A percentile compares a stretch with the other conserved stretches of the same genome.
These are phyloP conservation scores for Hypomecis punctinalis DNA, from an alignment of 2,888 invertebrate genomes.

Conservation along the genomic window DNA sequence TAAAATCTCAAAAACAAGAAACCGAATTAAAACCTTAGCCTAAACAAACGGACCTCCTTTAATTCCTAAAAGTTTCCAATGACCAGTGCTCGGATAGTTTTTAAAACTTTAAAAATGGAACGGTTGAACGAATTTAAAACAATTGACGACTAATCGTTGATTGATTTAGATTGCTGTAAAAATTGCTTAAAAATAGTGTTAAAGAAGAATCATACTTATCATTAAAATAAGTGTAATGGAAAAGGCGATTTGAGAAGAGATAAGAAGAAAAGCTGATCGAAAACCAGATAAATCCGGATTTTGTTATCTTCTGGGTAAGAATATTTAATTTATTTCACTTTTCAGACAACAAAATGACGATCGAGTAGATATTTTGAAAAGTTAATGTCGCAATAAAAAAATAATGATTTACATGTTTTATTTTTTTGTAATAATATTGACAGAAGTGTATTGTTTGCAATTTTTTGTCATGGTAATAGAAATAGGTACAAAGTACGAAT, in stretches of 20 bases:
- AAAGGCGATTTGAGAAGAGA: conserved; percentile 31
- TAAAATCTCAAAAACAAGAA: not conserved
- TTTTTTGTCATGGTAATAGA: conserved; percentile 25
- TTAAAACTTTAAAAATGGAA: conserved; percentile 8
- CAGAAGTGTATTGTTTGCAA: conserved; percentile 21
- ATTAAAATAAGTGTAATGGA: conserved; percentile 32
- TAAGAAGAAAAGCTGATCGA: conserved; percentile 32
- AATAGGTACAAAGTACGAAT: conserved; percentile 1
- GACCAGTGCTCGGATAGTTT: conserved; percentile 8
- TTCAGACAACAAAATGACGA: not conserved
- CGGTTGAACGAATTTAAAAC: conserved; percentile 17
- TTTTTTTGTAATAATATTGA: not conserved
- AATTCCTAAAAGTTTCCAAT: conserved; percentile 3
- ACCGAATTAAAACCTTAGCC: not conserved
- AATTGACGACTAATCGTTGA: conserved; percentile 7
- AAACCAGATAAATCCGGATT: conserved; percentile 35
- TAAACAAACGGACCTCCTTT: not conserved
- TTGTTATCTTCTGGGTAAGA: conserved; percentile 38
- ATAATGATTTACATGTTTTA: not conserved
- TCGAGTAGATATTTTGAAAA: not conserved
- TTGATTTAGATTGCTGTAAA: conserved; percentile 2
- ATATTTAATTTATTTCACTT: conserved; percentile 15
- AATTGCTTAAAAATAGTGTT: conserved; percentile 11
- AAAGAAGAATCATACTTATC: conserved; percentile 7
- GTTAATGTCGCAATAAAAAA: not conserved